A percentile compares a stretch with the other conserved stretches of the same genome.
Conservation (phyloP, 2,888 invertebrate species). For the Eueremaeus valkanovi region DNA sequence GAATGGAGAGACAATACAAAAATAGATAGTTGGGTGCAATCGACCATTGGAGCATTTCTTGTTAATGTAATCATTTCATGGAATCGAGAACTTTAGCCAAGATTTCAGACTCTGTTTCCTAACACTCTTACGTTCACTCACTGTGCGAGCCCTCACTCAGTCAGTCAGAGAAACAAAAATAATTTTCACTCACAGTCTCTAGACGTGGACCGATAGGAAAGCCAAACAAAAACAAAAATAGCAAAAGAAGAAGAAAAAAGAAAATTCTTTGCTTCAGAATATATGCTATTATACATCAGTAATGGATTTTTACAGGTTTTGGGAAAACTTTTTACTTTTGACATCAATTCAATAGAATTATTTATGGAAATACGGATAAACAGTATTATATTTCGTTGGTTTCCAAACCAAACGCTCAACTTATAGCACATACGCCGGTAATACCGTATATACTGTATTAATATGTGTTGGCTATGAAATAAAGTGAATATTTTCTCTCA, state of each 20-base stretch:
- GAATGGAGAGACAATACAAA: background rate
- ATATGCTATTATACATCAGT: background rate
- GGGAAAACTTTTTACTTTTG: background rate
- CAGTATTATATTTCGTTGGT: conserved; percentile 23
- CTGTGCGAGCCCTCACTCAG: background rate
- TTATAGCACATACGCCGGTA: background rate
- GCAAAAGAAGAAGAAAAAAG: too few species aligned
- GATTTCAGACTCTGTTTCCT: background rate
- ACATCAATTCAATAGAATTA: conserved; percentile 24
- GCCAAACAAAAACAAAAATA: background rate
- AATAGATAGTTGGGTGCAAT: conserved; percentile 10
- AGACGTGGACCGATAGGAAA: too few species aligned
- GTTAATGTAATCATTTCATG: conserved; percentile 23
- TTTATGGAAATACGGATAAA: conserved; percentile 27
- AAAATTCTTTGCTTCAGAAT: too few species aligned
- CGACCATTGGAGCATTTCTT: conserved; percentile 7
- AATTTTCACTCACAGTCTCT: background rate
- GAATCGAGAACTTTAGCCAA: conserved; percentile 17
- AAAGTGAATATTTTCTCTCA: background rate
- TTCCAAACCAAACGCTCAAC: too few species aligned
- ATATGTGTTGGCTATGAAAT: background rate
- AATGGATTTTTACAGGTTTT: conserved; percentile 12
- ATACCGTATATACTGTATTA: background rate
- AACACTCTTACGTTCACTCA: background rate
- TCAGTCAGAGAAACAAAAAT: conserved; percentile 4